Base-by-base conservation (phyloP, 2,797 vertebrate species). In the Gastrophryne carolinensis region DNA sequence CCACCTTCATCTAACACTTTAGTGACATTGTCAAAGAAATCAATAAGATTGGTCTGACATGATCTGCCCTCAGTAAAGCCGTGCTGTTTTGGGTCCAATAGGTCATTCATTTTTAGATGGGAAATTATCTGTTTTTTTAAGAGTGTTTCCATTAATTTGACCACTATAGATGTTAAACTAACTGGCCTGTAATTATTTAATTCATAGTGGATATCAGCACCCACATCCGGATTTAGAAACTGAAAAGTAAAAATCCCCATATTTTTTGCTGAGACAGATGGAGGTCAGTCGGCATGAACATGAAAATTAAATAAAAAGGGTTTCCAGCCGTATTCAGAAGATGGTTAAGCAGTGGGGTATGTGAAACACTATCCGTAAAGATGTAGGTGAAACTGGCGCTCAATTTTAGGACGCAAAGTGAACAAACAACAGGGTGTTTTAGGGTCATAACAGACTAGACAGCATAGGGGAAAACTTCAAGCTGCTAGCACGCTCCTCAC, bases 381-480 rank as follows among this genome's bases (percentile, higher is more conserved):
- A 8, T 13, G 6, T n/a, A n/a, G 2, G 10, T 6, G 52, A 26
- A 29, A 26, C 32, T 7, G 23, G 19, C 15, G 32, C 24, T 58
- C 60, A 57, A 23, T 24, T 44, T 37, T 53, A 15, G 53, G 53
- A 56, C 52, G 71, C 4, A 32, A 65, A 41, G 62, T 8, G 50
- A 32, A 66, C 30, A 74, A 53, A 57, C 50, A 54, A 63, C 21
- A 9, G 32, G 56, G 54, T 39, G 35, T 21, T 69, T 61, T 61
- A 49, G 61, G 56, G 73, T 76, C 49, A 60, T 62, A 39, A 78
- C 17, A 30, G 34, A 63, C 37, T 26, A n/a, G 39, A 70, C 49
- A 50, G 60, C 57, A 34, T 24, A 37, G 21, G 64, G 63, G 17
- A 37, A 57, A 49, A 23, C 60, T 71, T 57, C 58, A 30, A 50